A percentile compares a stretch with the other conserved stretches of the same genome.
Evolutionary conservation across 2,113 vertebrate species (phyloP).

Genomic region (Otus sunia): DNA sequence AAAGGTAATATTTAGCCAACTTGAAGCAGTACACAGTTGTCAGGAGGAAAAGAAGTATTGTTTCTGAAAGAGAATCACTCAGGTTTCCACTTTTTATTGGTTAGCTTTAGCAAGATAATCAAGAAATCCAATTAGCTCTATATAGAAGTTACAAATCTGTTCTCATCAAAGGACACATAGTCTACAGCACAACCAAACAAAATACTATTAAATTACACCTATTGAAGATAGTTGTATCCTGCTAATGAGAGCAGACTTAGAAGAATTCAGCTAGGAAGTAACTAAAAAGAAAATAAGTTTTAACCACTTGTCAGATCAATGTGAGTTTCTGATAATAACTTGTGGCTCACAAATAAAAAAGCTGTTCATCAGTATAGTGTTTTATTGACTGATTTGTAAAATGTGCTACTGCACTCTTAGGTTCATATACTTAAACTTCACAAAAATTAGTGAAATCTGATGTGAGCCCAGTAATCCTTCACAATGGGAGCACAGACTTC

Average conservation of each 20-base stretch:
- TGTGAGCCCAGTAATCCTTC: neutral
- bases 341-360: neutral
- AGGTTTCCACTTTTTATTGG: slow-evolving; percentile 11
- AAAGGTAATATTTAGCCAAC: neutral
- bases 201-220: neutral
- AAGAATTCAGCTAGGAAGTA: neutral
- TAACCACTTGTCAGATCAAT: neutral
- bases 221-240: neutral
- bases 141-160: slow-evolving; percentile 4
- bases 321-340: neutral
- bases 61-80: slow-evolving; percentile 30
- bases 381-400: neutral
- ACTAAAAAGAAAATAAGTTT: neutral
- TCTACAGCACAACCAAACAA: neutral
- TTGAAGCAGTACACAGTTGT: neutral
- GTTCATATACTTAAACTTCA: neutral
- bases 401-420: neutral
- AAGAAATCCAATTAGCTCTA: slow-evolving; percentile 38
- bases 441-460: neutral
- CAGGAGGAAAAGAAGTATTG: neutral
- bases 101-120: neutral
- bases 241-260: neutral
- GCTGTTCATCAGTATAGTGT: neutral
- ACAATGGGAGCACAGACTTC: neutral
- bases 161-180: slow-evolving; percentile 20